Conservation (phyloP, 2,113 vertebrate species). For the Damaliscus lunatus region DNA sequence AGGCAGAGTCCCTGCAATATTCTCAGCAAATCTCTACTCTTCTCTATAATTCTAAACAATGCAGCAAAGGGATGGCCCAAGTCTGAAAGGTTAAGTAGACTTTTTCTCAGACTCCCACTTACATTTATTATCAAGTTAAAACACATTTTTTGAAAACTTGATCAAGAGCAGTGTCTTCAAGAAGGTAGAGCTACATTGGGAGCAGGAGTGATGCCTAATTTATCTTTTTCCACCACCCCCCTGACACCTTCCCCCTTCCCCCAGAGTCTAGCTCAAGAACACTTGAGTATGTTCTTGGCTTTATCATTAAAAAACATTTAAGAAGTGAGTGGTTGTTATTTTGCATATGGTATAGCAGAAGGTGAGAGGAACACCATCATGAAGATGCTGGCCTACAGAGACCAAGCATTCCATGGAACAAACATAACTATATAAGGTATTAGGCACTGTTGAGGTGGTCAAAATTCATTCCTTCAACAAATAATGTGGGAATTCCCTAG, state of each 20-base stretch:
- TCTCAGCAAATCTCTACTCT: constrained; percentile 20
- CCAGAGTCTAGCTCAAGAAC: neutral
- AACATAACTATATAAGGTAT: neutral
- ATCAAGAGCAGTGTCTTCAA: neutral
- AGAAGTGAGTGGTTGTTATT: constrained; percentile 7
- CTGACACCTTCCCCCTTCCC: neutral
- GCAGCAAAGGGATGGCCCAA: neutral
- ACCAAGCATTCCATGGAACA: neutral
- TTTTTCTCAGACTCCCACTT: constrained; percentile 31
- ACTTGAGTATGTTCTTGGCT: neutral
- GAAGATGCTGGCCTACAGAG: neutral
- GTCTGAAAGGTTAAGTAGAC: constrained; percentile 24
- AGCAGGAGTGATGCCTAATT: neutral
- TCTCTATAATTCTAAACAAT: constrained; percentile 29
- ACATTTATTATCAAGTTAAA: constrained; percentile 33
- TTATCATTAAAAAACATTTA: constrained; percentile 32
- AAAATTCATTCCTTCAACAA: constrained; percentile 11
- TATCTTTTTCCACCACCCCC: neutral
- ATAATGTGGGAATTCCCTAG: neutral
- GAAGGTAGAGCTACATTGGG: neutral
- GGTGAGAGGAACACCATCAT: neutral
- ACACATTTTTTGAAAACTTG: constrained; percentile 1
- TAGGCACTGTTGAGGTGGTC: neutral
- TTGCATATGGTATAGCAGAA: constrained; percentile 38
- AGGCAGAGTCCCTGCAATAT: neutral